phyloP scores from a whole-genome alignment of 53 echinoderm and acorn worm genomes.

The Astropecten irregularis region DNA sequence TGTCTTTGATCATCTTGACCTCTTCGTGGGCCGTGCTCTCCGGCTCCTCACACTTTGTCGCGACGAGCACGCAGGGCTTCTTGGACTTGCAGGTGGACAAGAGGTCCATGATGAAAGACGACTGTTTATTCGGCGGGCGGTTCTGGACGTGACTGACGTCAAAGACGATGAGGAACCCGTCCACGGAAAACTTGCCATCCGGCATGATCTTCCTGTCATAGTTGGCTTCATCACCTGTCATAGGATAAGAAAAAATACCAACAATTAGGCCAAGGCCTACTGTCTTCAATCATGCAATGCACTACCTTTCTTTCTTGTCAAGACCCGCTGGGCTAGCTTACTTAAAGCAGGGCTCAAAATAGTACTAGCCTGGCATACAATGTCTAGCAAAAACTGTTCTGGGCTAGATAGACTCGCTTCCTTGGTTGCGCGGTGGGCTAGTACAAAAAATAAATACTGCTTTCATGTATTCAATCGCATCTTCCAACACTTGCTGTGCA shows the following conservation, averaged over 20 bases:
- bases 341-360: no score
- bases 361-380: no score
- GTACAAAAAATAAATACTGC: no score
- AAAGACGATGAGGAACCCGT: slow-evolving; percentile 82
- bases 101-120: slow-evolving; percentile 48
- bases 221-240: slow-evolving; percentile 83
- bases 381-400: no score
- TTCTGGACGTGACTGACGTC: slow-evolving; percentile 75
- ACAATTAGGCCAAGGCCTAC: no score
- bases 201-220: slow-evolving; percentile 69
- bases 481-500: no score
- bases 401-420: no score
- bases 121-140: slow-evolving; percentile 66
- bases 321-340: no score
- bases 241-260: not conserved
- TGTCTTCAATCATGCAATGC: no score
- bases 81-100: slow-evolving; percentile 68
- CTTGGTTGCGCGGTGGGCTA: no score
- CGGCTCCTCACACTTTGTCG: slow-evolving; percentile 87
- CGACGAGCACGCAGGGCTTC: slow-evolving; percentile 76
- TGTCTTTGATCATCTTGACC: slow-evolving; percentile 11
- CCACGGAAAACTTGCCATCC: slow-evolving; percentile 82
- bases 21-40: slow-evolving; percentile 17
- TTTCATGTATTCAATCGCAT: no score
- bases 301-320: no score